phyloP scores from a whole-genome alignment of 2,888 invertebrate genomes.

The Drosophila neonasuta region DNA sequence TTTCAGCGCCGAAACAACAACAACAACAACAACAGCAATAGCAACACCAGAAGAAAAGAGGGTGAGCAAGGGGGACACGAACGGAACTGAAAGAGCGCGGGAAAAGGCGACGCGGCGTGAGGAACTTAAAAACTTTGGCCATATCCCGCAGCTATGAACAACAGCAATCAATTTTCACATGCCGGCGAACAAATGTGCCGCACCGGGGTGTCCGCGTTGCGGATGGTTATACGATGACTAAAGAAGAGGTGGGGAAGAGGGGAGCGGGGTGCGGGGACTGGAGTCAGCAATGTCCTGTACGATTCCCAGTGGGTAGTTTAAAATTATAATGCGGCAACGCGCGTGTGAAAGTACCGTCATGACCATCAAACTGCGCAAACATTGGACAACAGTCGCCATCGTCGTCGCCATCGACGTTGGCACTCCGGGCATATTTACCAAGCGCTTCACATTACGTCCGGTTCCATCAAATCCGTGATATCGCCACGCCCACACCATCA shows the following conservation, averaged over 20 bases:
- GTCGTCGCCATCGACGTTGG: conserved; percentile 3
- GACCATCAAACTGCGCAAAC: conserved; percentile 59
- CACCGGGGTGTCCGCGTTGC: conserved; percentile 58
- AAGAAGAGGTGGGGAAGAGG: not conserved
- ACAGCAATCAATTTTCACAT: conserved; percentile 77
- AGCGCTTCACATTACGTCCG: conserved; percentile 69
- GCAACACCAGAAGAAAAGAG: conserved; percentile 7
- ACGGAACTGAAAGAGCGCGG: conserved; percentile 37
- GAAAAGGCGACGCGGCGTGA: conserved; percentile 41
- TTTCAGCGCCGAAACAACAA: conserved; percentile 70
- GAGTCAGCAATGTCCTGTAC: not conserved
- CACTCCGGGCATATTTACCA: conserved; percentile 57
- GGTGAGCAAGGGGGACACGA: conserved; percentile 9
- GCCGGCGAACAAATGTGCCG: conserved; percentile 75
- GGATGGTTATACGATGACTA: conserved; percentile 12
- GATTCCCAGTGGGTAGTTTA: conserved; percentile 56
- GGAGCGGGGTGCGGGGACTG: not conserved
- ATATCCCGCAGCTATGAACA: conserved; percentile 78
- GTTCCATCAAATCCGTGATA: conserved; percentile 56
- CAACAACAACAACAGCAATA: conserved; percentile 49
- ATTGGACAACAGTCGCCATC: conserved; percentile 27
- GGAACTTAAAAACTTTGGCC: conserved; percentile 75
- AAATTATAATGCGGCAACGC: conserved; percentile 69
- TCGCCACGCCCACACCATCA: conserved; percentile 41
- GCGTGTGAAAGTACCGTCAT: conserved; percentile 55